These are phyloP conservation scores for Periophthalmodon schlosseri DNA, from an alignment of 2,113 vertebrate genomes.

Conservation along the genomic window DNA sequence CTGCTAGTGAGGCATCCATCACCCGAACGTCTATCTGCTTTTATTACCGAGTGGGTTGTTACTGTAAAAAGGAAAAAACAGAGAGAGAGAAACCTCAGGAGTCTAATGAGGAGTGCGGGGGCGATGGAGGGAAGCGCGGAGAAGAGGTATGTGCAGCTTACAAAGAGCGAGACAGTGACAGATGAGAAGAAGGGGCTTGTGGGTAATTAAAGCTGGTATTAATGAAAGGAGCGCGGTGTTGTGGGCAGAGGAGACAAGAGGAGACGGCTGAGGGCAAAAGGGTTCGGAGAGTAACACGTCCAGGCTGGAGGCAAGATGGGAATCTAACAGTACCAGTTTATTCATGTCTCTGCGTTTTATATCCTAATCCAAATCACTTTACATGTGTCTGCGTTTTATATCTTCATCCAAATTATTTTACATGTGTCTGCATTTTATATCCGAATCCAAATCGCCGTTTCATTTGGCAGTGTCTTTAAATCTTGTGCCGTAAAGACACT, in stretches of 20 bases:
- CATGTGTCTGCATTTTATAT: no score
- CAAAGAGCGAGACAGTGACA: slow-evolving; percentile 21
- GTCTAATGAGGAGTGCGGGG: slow-evolving; percentile 43
- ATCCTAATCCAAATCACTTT: neutral
- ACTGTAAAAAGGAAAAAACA: slow-evolving; percentile 4
- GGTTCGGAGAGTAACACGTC: slow-evolving; percentile 8
- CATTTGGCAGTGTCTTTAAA: no score
- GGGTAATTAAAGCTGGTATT: slow-evolving; percentile 40
- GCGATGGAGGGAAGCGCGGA: slow-evolving; percentile 13
- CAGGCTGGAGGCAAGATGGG: slow-evolving; percentile 3
- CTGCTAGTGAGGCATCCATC: neutral
- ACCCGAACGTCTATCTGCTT: neutral
- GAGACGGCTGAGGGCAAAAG: neutral
- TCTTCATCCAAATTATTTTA: neutral
- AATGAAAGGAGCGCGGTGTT: slow-evolving; percentile 42
- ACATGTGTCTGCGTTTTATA: no score
- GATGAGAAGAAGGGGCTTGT: slow-evolving; percentile 19
- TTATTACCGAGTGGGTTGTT: slow-evolving; percentile 19
- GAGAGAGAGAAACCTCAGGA: slow-evolving; percentile 16
- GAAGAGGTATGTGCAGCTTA: slow-evolving; percentile 8
- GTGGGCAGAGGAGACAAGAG: slow-evolving; percentile 25
- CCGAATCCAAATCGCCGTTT: no score
- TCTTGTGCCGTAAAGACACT: neutral
- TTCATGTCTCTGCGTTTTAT: no score
- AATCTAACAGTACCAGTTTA: neutral